Evolutionary conservation across 2,797 vertebrate species (phyloP).

Genomic region (Sebastes paucispinis): DNA sequence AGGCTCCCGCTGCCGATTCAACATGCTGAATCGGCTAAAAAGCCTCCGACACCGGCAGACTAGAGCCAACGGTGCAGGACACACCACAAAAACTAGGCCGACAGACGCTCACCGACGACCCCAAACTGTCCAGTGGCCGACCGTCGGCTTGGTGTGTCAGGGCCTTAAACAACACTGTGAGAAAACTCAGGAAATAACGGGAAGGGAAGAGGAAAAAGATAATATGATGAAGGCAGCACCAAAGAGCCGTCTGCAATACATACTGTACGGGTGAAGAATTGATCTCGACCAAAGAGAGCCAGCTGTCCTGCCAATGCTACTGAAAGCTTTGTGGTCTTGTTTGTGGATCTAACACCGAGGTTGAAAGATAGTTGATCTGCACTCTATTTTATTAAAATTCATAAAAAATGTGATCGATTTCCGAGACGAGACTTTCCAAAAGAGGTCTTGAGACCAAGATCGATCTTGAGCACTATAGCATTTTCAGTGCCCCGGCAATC

Average conservation of each 20-base stretch:
- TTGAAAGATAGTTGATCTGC: neutral
- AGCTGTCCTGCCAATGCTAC: neutral
- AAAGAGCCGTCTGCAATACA: conserved; percentile 30
- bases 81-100: no score
- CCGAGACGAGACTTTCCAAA: no score
- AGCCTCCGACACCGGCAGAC: no score
- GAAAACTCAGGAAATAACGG: conserved; percentile 1
- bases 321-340: conserved; percentile 3
- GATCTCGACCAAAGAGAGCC: conserved; percentile 24
- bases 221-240: conserved; percentile 1
- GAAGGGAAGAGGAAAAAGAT: neutral
- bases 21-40: no score
- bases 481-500: neutral
- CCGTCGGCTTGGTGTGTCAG: no score
- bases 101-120: no score
- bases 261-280: neutral
- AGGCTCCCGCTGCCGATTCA: no score
- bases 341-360: neutral
- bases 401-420: neutral
- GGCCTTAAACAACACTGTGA: neutral
- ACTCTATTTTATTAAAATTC: no score
- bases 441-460: no score
- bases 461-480: no score
- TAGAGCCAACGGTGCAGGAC: no score
- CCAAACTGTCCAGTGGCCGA: no score